Percentiles rank a stretch among this genome's conserved stretches.
Evolutionary conservation across 1,140 invertebrate genomes (phyloP).

Genomic region (Spodoptera frugiperda): DNA sequence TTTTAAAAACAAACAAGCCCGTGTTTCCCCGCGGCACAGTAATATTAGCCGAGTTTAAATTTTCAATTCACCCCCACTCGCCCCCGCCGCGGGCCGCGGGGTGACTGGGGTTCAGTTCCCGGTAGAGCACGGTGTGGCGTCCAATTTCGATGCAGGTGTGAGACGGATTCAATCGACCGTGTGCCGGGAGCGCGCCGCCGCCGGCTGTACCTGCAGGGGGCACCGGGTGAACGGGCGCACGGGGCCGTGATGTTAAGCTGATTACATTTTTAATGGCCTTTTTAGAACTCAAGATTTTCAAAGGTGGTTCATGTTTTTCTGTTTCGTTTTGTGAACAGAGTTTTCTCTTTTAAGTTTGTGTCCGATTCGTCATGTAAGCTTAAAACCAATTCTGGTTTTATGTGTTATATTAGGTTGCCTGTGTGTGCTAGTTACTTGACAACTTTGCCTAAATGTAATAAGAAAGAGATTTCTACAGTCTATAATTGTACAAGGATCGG

Average conservation of each 20-base stretch:
- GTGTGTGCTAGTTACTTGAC: too few species aligned
- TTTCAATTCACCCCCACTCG: slow-evolving; percentile 7
- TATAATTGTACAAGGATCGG: too few species aligned
- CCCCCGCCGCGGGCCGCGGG: background rate
- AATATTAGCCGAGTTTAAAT: slow-evolving; percentile 25
- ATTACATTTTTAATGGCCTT: background rate
- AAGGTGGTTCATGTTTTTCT: background rate
- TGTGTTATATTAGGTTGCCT: too few species aligned
- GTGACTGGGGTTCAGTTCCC: background rate
- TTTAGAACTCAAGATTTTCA: background rate
- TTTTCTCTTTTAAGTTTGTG: too few species aligned
- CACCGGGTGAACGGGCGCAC: background rate
- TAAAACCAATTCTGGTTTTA: too few species aligned
- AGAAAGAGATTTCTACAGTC: too few species aligned
- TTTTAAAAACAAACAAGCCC: slow-evolving; percentile 16
- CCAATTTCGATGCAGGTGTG: slow-evolving; percentile 40
- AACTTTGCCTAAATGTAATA: too few species aligned
- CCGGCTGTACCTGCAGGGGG: slow-evolving; percentile 23
- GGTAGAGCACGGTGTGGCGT: background rate
- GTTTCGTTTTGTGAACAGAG: too few species aligned
- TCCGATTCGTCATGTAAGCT: too few species aligned
- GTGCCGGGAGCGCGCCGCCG: slow-evolving; percentile 9
- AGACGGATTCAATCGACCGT: slow-evolving; percentile 28
- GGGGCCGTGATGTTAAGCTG: slow-evolving; percentile 6
- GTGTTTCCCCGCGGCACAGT: background rate